Evolutionary conservation across 2,797 vertebrate genomes (phyloP).

Genomic region (Malacoctenus gilli): DNA sequence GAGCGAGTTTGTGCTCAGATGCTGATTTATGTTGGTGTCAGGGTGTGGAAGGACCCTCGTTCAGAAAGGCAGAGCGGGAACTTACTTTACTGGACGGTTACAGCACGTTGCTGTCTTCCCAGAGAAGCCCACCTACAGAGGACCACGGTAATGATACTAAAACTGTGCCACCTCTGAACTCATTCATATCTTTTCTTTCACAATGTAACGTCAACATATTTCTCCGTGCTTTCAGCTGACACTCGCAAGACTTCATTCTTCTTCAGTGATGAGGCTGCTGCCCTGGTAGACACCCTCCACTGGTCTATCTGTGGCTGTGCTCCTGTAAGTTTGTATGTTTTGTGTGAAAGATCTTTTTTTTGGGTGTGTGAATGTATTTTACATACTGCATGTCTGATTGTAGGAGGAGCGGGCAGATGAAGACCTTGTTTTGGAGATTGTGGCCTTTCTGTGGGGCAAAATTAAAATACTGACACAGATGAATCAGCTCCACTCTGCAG

Average conservation of each 20-base stretch:
- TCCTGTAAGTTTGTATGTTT: slow-evolving; percentile 76
- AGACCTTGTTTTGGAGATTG: slow-evolving; percentile 85
- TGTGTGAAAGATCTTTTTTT: neutral
- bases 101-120: slow-evolving; percentile 75
- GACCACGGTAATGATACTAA: slow-evolving; percentile 52
- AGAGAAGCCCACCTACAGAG: slow-evolving; percentile 54
- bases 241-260: slow-evolving; percentile 58
- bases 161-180: too few species aligned
- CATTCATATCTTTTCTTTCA: too few species aligned
- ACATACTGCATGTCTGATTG: slow-evolving; percentile 22
- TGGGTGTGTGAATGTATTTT: neutral
- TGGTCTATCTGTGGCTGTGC: slow-evolving; percentile 76
- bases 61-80: slow-evolving; percentile 85
- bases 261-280: slow-evolving; percentile 76
- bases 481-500: slow-evolving; percentile 64
- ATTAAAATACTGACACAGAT: slow-evolving; percentile 82
- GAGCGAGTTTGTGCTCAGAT: neutral
- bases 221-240: slow-evolving; percentile 63
- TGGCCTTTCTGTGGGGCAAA: slow-evolving; percentile 88
- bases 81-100: slow-evolving; percentile 83
- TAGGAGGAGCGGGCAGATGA: slow-evolving; percentile 83
- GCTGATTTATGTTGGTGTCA: slow-evolving; percentile 58
- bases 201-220: too few species aligned
- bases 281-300: slow-evolving; percentile 81
- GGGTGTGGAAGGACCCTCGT: slow-evolving; percentile 75